Evolutionary conservation across 2,113 vertebrate species (phyloP), one percentile per base, ranked within the genome.

Genomic region (Craseonycteris thonglongyai): DNA sequence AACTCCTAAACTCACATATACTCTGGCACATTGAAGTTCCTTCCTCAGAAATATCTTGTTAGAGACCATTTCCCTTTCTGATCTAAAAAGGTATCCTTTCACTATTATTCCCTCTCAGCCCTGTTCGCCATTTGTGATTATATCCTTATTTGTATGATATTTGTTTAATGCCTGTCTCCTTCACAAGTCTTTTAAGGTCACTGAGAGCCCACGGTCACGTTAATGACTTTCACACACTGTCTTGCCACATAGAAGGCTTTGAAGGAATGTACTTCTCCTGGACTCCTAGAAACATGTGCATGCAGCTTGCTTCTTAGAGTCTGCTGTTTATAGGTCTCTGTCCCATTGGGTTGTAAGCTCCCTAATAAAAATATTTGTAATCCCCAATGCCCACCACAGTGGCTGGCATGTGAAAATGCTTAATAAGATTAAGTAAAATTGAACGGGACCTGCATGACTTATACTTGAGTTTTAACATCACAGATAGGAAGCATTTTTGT

Each of bases 361-460:
- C 49, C 15, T 68, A 38, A 89, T 84, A 72, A 5, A 87, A 93
- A 47, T 87, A 68, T 83, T 83, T 88, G 10, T 88, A 74, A 95
- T 68, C 54, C 35, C 28, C 16, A 76, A 3, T 66, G 47, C 19
- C 19, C 30, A 16, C 38, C 26, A 45, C 21, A 12, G 24, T 68
- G 38, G 3, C 40, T 82, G n/a, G 12, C 49, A 75, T 22, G 59
- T 14, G 1, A 42, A 85, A 88, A 16, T 94, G 66, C 47, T 94
- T 74, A 89, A 51, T 68, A 72, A 88, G 93, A 91, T 45, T 35
- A 79, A 88, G 49, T 82, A 69, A 95, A 86, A 6, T 40, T 88
- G 16, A 71, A 45, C 61, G n/a, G 49, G 13, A 7, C 30, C 54
- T 91, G 24, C 0, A 19, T 78, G n/a, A 69, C 6, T 59, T 94